Evolutionary conservation across 2,113 vertebrate species (phyloP).

Genomic region (Crypturellus undulatus): DNA sequence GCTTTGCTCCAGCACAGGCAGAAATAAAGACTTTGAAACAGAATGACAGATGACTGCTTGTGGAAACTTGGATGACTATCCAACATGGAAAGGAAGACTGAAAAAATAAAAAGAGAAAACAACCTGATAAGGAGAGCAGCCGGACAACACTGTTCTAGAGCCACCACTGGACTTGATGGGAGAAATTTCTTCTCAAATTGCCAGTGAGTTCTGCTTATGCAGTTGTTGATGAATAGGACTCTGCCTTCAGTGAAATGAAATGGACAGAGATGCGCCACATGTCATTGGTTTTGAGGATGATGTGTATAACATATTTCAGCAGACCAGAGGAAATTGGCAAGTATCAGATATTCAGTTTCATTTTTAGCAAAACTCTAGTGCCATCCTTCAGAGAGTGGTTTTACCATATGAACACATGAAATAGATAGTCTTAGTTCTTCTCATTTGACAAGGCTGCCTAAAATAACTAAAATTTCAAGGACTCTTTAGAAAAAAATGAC

Average conservation of each 20-base stretch:
- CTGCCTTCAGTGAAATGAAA: background rate
- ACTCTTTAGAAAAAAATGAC: constrained; percentile 4
- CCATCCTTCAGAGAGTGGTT: background rate
- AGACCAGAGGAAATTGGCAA: background rate
- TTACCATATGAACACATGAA: background rate
- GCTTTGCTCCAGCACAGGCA: background rate
- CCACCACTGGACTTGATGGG: background rate
- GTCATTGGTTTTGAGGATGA: background rate
- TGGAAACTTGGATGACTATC: background rate
- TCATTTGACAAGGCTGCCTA: background rate
- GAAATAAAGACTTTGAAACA: background rate
- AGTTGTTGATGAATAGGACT: background rate
- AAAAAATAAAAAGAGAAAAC: background rate
- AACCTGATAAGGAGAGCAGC: background rate
- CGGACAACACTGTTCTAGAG: background rate
- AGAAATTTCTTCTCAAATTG: background rate
- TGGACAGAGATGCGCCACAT: background rate
- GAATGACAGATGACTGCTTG: background rate
- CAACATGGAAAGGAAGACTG: background rate
- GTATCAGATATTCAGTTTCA: background rate
- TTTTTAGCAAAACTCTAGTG: background rate
- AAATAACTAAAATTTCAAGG: constrained; percentile 32
- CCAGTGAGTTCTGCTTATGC: background rate
- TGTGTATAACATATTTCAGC: background rate
- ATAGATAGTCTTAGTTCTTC: background rate